These are phyloP conservation scores for Theristicus caerulescens DNA, from an alignment of 2,113 vertebrate genomes.

Conservation along the genomic window DNA sequence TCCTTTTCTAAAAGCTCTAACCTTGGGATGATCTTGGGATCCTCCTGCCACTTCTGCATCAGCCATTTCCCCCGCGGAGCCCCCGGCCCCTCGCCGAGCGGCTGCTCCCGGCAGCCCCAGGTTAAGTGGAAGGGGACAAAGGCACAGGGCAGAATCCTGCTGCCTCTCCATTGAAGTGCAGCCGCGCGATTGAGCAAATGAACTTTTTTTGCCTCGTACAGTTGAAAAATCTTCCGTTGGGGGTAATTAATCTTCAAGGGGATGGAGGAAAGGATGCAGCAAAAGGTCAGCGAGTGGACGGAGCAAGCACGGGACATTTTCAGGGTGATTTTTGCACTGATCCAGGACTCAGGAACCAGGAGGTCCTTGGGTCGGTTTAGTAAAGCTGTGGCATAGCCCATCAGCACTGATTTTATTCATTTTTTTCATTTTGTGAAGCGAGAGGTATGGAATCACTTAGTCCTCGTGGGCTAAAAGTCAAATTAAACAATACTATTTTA, in stretches of 20 bases:
- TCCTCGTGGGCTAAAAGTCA: not conserved
- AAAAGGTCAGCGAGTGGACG: constrained; percentile 12
- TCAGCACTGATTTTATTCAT: not conserved
- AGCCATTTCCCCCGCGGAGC: not conserved
- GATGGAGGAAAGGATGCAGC: constrained; percentile 11
- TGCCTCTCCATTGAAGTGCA: not conserved
- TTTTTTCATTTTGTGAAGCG: not conserved
- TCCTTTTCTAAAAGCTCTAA: not conserved
- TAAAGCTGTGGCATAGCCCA: not conserved
- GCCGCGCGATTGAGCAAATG: not conserved
- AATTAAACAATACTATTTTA: not conserved
- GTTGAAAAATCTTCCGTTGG: not conserved
- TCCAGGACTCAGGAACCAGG: constrained; percentile 41
- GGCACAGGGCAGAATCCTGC: not conserved
- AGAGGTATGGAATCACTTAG: constrained; percentile 8
- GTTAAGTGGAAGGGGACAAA: not conserved
- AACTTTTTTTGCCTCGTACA: not conserved
- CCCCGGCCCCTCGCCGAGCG: not conserved
- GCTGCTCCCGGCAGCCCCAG: too few species aligned
- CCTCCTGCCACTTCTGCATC: too few species aligned
- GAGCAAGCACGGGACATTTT: constrained; percentile 16
- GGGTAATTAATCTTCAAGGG: constrained; percentile 18
- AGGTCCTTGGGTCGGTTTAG: not conserved
- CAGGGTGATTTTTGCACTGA: constrained; percentile 27
- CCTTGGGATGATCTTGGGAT: too few species aligned